A percentile compares a stretch with the other conserved stretches of the same genome.
These are phyloP conservation scores for Grallaria varia DNA, from an alignment of 2,113 vertebrate genomes.

Conservation along the genomic window DNA sequence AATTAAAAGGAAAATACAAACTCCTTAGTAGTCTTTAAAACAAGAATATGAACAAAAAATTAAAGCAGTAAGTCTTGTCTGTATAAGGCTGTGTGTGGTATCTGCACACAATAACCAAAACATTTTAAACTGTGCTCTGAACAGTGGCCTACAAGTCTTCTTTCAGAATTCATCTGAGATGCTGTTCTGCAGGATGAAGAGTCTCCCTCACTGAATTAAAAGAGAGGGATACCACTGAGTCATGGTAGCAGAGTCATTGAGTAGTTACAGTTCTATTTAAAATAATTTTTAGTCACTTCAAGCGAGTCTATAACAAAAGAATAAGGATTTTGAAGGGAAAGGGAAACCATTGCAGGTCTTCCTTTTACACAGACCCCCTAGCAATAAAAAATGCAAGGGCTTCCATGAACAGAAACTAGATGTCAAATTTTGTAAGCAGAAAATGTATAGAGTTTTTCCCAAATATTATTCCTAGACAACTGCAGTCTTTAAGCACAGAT, in stretches of 20 bases:
- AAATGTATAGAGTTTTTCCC: not conserved
- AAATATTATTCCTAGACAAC: not conserved
- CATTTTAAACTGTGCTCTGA: not conserved
- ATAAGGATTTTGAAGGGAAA: not conserved
- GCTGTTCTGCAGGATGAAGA: not conserved
- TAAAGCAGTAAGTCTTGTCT: not conserved
- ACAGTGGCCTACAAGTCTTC: not conserved
- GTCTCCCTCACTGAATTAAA: not conserved
- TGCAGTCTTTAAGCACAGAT: not conserved
- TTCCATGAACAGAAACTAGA: not conserved
- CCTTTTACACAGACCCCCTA: not conserved
- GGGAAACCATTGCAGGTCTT: not conserved
- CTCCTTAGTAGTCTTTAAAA: not conserved
- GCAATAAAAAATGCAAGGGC: not conserved
- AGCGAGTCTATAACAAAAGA: not conserved
- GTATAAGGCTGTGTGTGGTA: not conserved
- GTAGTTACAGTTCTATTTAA: not conserved
- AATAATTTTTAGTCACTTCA: not conserved
- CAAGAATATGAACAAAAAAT: not conserved
- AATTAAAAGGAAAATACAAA: not conserved
- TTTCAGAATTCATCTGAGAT: not conserved
- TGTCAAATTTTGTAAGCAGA: not conserved
- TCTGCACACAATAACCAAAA: not conserved
- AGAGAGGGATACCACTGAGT: not conserved
- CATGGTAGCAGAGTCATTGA: not conserved